Evolutionary conservation across 2,888 invertebrate genomes (phyloP), one percentile per base, ranked within the genome.

Genomic region (Lithophane leautieri): DNA sequence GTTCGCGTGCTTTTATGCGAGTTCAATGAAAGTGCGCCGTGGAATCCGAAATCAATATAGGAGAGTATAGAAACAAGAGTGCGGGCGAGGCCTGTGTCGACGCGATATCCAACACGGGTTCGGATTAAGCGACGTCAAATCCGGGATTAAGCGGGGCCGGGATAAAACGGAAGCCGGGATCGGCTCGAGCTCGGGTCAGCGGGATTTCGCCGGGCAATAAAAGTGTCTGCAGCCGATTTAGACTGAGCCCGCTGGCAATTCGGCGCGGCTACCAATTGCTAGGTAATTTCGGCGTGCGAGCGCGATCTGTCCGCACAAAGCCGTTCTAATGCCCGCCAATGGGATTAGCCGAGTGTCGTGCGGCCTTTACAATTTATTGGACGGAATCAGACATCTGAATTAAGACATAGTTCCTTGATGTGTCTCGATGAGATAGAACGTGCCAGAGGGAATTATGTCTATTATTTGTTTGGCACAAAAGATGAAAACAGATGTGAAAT

Each of bases 41-140:
- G 88, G 93, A 95, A 94, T 93, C 91, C 91, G 89, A 93, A 95
- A 95, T 95, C 95, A 93, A 95, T 96, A 95, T 91, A 94, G 87
- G 84, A 86, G 89, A 89, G 89, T 89, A 90, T 91, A 92, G 91
- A 90, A 90, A 92, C 93, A 91, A 90, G 92, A 93, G 94, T 92
- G 92, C 92, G 93, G 92, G 90, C 90, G 93, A 93, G 92, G 93
- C 93, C 94, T 96, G 96, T 96, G 96, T 94, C 95, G 96, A 95
- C 97, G 97, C 97, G 97, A 97, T 97, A 97, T 96, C 97, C 97
- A 96, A 97, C 97, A 97, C 97, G 97, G 97, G 97, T 97, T 92
- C 96, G 97, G 97, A 97, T 97, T 97, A 97, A 97, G 96, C 95
- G 95, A 96, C 97, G 96, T 95, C 95, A 95, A 96, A 96, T 96